These are phyloP conservation scores for Psittacara wagleri DNA, from an alignment of 2,113 vertebrate species.

Conservation along the genomic window DNA sequence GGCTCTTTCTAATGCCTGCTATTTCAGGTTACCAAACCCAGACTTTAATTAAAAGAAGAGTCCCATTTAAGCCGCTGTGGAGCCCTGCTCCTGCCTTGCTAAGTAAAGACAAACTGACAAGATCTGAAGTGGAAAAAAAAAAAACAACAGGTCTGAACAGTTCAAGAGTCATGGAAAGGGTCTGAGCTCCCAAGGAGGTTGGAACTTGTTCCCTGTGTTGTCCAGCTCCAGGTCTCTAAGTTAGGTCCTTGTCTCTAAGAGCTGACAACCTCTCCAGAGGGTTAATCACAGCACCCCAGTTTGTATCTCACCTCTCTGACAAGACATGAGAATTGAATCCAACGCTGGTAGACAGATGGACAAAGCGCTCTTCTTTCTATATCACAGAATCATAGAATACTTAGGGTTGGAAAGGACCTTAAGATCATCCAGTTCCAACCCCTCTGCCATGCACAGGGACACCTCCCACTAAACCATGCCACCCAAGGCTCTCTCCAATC, in stretches of 20 bases:
- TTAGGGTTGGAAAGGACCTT: no score
- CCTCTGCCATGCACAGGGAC: rapidly evolving
- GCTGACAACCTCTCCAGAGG: background rate
- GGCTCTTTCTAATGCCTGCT: background rate
- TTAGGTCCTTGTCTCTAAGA: background rate
- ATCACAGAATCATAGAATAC: no score
- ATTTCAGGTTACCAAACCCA: conserved; percentile 51
- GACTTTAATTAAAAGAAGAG: conserved; percentile 25
- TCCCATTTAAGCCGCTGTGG: background rate
- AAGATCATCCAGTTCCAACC: no score
- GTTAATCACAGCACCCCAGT: background rate
- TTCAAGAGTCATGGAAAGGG: background rate
- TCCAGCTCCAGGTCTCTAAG: background rate
- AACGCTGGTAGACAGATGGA: rapidly evolving
- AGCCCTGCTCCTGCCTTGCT: conserved; percentile 47
- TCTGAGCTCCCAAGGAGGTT: conserved; percentile 53
- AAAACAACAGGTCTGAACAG: conserved; percentile 21
- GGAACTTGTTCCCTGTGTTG: rapidly evolving
- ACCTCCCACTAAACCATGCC: no score
- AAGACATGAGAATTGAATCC: rapidly evolving
- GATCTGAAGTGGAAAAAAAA: conserved; percentile 29
- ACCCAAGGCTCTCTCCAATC: no score
- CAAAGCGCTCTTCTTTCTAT: background rate
- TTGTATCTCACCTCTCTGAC: background rate
- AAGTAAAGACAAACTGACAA: conserved; percentile 63